Evolutionary conservation across 2,113 vertebrate genomes (phyloP).

Genomic region (Daboia siamensis): DNA sequence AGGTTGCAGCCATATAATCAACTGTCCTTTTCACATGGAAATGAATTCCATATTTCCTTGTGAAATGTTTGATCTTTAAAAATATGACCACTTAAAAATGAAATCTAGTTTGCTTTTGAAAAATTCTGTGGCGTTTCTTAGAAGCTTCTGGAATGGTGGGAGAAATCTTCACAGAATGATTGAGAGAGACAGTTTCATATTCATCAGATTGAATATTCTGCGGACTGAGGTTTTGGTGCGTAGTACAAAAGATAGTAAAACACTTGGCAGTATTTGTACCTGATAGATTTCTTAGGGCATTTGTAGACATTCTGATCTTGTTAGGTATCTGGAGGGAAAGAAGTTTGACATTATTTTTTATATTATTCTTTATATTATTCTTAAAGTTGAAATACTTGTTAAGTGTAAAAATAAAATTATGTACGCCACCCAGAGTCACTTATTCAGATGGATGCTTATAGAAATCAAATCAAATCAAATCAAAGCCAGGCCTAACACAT

Average conservation of each 20-base stretch:
- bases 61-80: not conserved
- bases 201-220: conserved; percentile 1
- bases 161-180: conserved; percentile 1
- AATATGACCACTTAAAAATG: conserved; percentile 17
- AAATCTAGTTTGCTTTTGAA: conserved; percentile 24
- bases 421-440: not conserved
- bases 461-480: not conserved
- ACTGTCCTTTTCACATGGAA: conserved; percentile 38
- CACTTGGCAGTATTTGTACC: not conserved
- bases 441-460: not conserved
- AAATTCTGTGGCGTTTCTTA: not conserved
- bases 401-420: not conserved
- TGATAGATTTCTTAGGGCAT: not conserved
- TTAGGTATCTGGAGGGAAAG: not conserved
- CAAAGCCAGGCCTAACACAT: not conserved
- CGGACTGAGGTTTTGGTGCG: not conserved
- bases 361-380: not conserved
- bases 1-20: conserved; percentile 24
- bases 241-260: conserved; percentile 7
- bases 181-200: conserved; percentile 10
- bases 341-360: not conserved
- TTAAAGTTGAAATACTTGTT: not conserved
- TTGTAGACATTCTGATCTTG: not conserved
- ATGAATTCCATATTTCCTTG: conserved; percentile 31
- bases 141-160: not conserved